Percentiles rank a stretch among this genome's conserved stretches.
Conservation (phyloP, 2,888 invertebrate genomes). For the Eupelmus urozonus region DNA sequence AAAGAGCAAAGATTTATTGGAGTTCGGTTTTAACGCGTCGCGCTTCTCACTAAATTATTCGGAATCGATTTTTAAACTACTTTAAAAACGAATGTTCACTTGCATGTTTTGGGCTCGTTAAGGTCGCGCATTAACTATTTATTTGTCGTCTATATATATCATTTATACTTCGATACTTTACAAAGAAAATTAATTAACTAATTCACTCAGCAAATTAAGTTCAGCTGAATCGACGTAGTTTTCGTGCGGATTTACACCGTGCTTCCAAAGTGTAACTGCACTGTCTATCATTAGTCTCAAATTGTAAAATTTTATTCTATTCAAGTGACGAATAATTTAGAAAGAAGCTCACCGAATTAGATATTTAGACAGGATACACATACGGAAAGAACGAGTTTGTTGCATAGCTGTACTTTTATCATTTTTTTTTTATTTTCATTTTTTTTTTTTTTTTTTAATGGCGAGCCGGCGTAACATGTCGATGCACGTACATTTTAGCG, state of each 20-base stretch:
- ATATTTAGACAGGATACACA: neutral
- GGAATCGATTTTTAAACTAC: neutral
- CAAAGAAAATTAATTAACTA: too few species aligned
- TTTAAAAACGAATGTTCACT: neutral
- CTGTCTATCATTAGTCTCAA: too few species aligned
- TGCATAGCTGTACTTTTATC: neutral
- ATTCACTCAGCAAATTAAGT: too few species aligned
- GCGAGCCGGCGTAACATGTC: conserved; percentile 58
- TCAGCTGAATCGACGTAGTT: neutral
- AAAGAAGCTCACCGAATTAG: neutral
- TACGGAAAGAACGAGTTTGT: neutral
- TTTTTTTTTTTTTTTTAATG: conserved; percentile 40
- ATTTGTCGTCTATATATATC: too few species aligned
- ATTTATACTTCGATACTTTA: too few species aligned
- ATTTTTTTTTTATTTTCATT: conserved; percentile 15
- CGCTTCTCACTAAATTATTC: conserved; percentile 34
- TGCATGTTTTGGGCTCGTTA: too few species aligned
- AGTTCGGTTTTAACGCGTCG: conserved; percentile 33
- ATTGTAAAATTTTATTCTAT: neutral
- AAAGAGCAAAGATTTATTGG: neutral
- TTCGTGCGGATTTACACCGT: too few species aligned
- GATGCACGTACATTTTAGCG: conserved; percentile 61
- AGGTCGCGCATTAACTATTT: too few species aligned
- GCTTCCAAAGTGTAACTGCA: too few species aligned
- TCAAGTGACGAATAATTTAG: conserved; percentile 5